These are phyloP conservation scores for Hypena proboscidalis DNA, from an alignment of 2,888 invertebrate genomes.

Conservation along the genomic window DNA sequence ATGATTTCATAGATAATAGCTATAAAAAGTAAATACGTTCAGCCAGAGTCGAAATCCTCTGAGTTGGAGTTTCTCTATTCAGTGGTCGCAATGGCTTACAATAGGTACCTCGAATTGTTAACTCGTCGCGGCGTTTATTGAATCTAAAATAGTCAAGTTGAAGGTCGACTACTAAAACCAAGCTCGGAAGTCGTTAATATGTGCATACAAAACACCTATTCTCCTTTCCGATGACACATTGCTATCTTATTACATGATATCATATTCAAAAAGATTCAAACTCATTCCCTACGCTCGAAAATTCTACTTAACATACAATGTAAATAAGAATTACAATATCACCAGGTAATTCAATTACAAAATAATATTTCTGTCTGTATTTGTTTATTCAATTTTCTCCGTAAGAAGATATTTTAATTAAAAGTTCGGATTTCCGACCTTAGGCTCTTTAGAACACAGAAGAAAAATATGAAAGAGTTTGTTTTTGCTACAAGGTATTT, in stretches of 20 bases:
- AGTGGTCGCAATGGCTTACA: conserved; percentile 8
- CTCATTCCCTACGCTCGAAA: conserved; percentile 10
- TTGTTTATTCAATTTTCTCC: conserved; percentile 14
- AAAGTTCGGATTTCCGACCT: conserved; percentile 6
- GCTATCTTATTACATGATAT: conserved; percentile 30
- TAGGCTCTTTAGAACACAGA: background rate
- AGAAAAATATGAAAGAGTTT: conserved; percentile 2
- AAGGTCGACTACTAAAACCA: conserved; percentile 44
- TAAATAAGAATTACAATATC: conserved; percentile 6
- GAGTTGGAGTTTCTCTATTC: no score
- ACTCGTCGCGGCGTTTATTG: conserved; percentile 16
- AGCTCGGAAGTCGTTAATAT: conserved; percentile 42
- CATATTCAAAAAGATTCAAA: conserved; percentile 25
- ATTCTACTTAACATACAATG: conserved; percentile 35
- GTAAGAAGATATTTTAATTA: conserved; percentile 20
- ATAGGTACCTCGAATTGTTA: conserved; percentile 13
- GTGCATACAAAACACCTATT: conserved; percentile 46
- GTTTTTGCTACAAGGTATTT: background rate
- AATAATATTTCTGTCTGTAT: conserved; percentile 4
- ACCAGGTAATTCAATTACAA: conserved; percentile 16
- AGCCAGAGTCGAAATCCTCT: no score
- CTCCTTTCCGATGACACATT: conserved; percentile 34
- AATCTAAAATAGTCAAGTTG: conserved; percentile 53
- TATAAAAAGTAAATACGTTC: no score
- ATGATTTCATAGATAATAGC: no score